Base-by-base conservation (phyloP, 2,113 vertebrate species). In the Aspidoscelis tigris region DNA sequence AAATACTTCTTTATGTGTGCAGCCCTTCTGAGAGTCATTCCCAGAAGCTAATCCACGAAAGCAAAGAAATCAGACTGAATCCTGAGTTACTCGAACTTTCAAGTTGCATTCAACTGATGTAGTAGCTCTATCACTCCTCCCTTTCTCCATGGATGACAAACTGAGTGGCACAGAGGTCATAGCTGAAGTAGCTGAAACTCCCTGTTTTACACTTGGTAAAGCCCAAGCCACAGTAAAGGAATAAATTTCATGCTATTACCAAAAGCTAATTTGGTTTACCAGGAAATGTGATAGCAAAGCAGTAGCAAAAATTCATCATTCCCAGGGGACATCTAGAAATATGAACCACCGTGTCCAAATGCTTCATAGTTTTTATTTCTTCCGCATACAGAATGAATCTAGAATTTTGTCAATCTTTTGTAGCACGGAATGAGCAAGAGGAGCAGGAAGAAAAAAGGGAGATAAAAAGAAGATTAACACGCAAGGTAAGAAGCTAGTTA, bases 381-480 rank as follows among this genome's bases (percentile, higher is more conserved):
- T 68, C 65, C 86, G 78, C 82, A 55, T 90, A 76, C 72, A 76
- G 84, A 82, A 78, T 84, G 79, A 88, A 69, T 87, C 88, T 86
- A 91, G 64, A 85, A 66, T 70, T 80, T 86, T 90, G n/a, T 71
- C 43, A 80, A 22, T 96, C 72, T 95, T 91, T 96, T 95, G 86
- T 96, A 99, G 99, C 98, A 86, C 97, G 97, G 79, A 99, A 99
- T 93, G 98, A 99, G 88, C 98, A 98, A 91, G 99, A 99, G 88
- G 98, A 99, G 73, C 97, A 99, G 90, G 99, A 99, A 90, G 98
- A 99, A 94, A 99, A 99, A 91, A 95, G 98, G 90, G 99, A 99
- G 94, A 98, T 99, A 90, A 99, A 99, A 91, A 97, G 98, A 78
- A 95, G 98, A 92, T 96, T 99, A 88, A 96, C 98, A 21, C 97